A percentile compares a stretch with the other conserved stretches of the same genome.
phyloP scores from a whole-genome alignment of 2,797 vertebrate genomes.

The Syncerus caffer region DNA sequence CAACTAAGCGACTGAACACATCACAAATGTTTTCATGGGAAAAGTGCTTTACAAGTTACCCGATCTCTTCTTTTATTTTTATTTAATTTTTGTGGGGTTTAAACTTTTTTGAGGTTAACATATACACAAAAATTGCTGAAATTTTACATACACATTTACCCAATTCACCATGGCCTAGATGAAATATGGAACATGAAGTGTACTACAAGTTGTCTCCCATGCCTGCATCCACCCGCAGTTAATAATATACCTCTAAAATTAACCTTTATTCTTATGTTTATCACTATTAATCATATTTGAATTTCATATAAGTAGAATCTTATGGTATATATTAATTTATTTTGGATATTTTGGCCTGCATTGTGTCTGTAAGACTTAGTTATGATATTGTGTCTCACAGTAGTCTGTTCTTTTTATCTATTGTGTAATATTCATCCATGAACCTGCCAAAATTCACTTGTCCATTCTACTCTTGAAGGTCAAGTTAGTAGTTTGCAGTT shows the following conservation, averaged over 20 bases:
- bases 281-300: not conserved
- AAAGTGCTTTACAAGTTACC: not conserved
- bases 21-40: not conserved
- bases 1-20: not conserved
- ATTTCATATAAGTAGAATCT: not conserved
- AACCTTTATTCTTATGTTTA: not conserved
- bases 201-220: not conserved
- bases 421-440: not conserved
- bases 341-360: not conserved
- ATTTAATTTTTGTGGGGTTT: not conserved
- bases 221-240: fast-evolving
- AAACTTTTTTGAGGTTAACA: not conserved
- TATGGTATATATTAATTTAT: not conserved
- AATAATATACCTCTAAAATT: not conserved
- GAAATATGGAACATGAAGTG: not conserved
- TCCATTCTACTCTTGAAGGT: not conserved
- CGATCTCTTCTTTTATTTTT: not conserved
- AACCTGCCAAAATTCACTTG: not conserved
- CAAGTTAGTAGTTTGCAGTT: not conserved
- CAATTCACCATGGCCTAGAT: not conserved
- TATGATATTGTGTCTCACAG: not conserved
- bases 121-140: not conserved
- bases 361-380: not conserved
- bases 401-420: not conserved
- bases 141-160: not conserved